Evolutionary conservation across 1,140 invertebrate genomes (phyloP).

Genomic region (Popillia japonica): DNA sequence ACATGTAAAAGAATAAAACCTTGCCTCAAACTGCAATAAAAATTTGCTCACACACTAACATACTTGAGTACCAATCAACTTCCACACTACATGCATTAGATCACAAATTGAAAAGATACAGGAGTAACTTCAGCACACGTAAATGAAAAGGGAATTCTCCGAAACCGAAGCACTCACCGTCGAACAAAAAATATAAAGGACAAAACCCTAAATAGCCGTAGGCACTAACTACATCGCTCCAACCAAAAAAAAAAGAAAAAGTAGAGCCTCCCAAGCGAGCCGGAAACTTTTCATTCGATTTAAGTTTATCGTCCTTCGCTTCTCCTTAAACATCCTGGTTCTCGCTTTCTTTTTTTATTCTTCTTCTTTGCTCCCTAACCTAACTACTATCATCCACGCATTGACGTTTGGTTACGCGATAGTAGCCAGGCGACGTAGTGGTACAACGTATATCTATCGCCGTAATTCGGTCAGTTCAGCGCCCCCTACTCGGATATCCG

Average conservation of each 20-base stretch:
- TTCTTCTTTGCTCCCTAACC: neutral
- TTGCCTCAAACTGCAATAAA: no score
- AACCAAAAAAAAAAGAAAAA: neutral
- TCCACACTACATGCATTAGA: no score
- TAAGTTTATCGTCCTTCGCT: slow-evolving; percentile 24
- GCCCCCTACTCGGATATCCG: neutral
- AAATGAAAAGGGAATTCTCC: neutral
- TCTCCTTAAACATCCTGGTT: neutral
- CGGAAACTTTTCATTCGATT: slow-evolving; percentile 32
- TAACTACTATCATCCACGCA: neutral
- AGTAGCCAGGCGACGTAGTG: neutral
- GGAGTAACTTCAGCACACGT: neutral
- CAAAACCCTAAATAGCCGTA: slow-evolving; percentile 3
- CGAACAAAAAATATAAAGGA: neutral
- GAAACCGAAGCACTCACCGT: neutral
- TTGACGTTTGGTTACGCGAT: neutral
- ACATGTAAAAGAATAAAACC: no score
- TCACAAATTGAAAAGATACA: neutral
- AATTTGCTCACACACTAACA: no score
- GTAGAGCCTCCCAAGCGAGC: neutral
- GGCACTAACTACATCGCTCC: neutral
- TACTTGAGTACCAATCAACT: no score
- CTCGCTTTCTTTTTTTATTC: neutral
- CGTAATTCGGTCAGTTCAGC: neutral
- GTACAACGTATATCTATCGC: neutral